phyloP scores from a whole-genome alignment of 2,113 vertebrate species.

The Onychostruthus taczanowskii region DNA sequence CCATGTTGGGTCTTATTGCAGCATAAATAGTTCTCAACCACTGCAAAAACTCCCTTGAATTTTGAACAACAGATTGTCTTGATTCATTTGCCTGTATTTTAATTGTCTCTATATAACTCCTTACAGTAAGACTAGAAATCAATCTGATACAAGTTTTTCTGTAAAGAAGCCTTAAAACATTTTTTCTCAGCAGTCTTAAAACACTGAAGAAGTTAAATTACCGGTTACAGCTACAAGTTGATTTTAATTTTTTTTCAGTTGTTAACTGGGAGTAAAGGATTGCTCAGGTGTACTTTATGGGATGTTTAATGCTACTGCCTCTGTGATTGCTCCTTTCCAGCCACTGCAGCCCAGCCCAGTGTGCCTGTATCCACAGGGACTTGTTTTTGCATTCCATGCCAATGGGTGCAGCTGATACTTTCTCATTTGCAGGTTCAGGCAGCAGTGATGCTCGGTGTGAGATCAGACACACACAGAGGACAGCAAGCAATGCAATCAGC shows the following conservation, averaged over 20 bases:
- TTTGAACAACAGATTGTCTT: background rate
- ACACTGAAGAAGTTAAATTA: background rate
- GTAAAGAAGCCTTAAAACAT: background rate
- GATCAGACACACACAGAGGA: background rate
- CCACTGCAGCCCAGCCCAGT: rapidly evolving
- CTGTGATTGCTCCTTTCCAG: background rate
- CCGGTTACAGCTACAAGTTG: background rate
- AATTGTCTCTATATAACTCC: background rate
- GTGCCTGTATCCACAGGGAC: rapidly evolving
- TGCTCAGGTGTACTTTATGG: background rate
- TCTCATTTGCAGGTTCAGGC: background rate
- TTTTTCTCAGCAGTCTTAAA: background rate
- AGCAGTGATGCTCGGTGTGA: background rate
- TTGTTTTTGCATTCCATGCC: background rate
- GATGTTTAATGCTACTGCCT: background rate
- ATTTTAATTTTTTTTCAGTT: background rate
- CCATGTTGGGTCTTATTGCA: background rate
- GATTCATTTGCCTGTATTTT: background rate
- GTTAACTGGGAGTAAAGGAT: background rate
- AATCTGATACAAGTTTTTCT: background rate
- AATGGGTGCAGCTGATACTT: background rate
- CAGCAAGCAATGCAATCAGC: background rate
- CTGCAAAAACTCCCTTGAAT: background rate
- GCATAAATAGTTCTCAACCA: background rate
- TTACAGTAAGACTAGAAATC: background rate